These are phyloP conservation scores for Spicauda simplicius DNA, from an alignment of 2,888 invertebrate species.

Conservation along the genomic window DNA sequence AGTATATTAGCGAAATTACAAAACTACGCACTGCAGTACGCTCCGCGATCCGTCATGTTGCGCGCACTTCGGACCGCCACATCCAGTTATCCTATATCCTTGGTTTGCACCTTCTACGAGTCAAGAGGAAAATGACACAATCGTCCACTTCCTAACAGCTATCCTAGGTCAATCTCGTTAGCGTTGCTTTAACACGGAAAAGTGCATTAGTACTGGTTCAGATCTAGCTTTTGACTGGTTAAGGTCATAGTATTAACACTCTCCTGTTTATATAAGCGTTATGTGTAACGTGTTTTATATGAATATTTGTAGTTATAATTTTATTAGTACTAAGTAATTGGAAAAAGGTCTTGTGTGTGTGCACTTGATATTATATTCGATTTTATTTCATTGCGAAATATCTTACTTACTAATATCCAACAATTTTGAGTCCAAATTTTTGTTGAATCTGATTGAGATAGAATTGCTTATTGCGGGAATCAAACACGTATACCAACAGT, in stretches of 20 bases:
- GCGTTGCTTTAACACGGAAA: conserved; percentile 41
- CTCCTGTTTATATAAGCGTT: background rate
- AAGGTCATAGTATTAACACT: conserved; percentile 25
- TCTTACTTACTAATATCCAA: too few species aligned
- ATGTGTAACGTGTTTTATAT: background rate
- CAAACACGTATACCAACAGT: too few species aligned
- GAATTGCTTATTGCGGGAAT: too few species aligned
- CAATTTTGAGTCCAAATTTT: too few species aligned
- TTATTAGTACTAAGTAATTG: too few species aligned
- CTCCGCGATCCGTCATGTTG: background rate
- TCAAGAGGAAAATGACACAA: conserved; percentile 77
- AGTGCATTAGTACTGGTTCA: conserved; percentile 23
- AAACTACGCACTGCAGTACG: background rate
- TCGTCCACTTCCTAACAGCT: conserved; percentile 73
- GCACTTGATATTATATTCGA: too few species aligned
- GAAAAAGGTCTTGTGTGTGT: too few species aligned
- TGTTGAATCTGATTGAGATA: too few species aligned
- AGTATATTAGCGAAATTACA: too few species aligned
- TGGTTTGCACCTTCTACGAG: conserved; percentile 52
- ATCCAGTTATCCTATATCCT: conserved; percentile 48
- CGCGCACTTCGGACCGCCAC: conserved; percentile 35
- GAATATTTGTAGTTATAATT: too few species aligned
- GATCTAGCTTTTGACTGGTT: conserved; percentile 28
- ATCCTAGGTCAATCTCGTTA: conserved; percentile 77
- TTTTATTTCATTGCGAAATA: too few species aligned